phyloP scores from a whole-genome alignment of 2,113 vertebrate species.

The Myodes glareolus region DNA sequence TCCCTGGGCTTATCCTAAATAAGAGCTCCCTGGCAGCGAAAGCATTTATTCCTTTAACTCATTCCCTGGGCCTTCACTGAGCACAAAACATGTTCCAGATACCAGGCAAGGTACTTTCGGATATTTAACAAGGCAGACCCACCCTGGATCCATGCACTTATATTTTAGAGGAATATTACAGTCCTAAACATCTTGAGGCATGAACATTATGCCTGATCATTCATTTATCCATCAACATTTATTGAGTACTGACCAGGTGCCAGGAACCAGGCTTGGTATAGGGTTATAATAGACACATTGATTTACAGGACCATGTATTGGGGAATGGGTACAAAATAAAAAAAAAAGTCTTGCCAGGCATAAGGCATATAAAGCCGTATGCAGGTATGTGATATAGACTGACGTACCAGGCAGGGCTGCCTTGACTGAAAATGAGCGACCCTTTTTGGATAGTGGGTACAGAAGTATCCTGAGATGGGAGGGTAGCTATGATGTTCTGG shows the following conservation, averaged over 20 bases:
- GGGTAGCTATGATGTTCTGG: not conserved
- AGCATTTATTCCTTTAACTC: not conserved
- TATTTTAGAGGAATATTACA: not conserved
- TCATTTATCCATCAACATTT: not conserved
- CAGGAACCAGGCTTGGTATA: not conserved
- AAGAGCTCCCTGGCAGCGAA: not conserved
- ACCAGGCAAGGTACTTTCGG: not conserved
- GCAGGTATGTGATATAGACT: not conserved
- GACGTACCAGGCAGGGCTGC: not conserved
- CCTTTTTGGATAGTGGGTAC: not conserved
- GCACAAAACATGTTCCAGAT: not conserved
- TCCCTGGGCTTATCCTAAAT: not conserved
- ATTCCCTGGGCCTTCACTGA: not conserved
- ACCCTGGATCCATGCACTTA: fast-evolving
- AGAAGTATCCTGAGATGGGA: not conserved
- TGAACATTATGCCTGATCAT: not conserved
- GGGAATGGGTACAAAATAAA: not conserved
- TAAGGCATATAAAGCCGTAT: not conserved
- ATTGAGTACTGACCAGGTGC: not conserved
- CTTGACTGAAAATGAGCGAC: not conserved
- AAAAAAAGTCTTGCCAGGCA: not conserved
- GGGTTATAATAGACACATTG: not conserved
- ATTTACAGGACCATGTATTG: not conserved
- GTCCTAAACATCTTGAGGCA: not conserved
- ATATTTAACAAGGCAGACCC: not conserved